These are phyloP conservation scores for Discoglossus pictus DNA, from an alignment of 2,797 vertebrate species.

Conservation along the genomic window DNA sequence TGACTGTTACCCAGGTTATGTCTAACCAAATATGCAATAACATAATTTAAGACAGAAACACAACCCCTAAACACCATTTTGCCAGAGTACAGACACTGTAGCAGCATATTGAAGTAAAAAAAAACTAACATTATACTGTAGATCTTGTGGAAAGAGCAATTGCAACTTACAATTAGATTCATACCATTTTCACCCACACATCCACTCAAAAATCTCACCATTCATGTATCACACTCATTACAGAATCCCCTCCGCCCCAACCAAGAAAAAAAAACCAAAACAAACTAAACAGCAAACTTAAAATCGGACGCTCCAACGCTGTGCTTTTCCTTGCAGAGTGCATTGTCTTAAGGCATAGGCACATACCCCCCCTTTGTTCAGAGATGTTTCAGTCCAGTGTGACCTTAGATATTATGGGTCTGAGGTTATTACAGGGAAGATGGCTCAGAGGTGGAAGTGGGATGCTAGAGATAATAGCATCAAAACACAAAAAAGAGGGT, in stretches of 20 bases:
- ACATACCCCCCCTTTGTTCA: slow-evolving; percentile 88
- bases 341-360: slow-evolving; percentile 98
- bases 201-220: not conserved
- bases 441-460: not conserved
- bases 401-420: slow-evolving; percentile 64
- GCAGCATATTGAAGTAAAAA: slow-evolving; percentile 32
- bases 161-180: slow-evolving; percentile 20
- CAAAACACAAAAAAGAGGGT: too few relatives aligned
- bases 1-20: slow-evolving; percentile 3
- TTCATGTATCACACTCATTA: slow-evolving; percentile 11
- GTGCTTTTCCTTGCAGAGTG: slow-evolving; percentile 98
- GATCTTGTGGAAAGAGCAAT: slow-evolving; percentile 11
- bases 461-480: too few relatives aligned
- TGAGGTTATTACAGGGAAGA: not conserved
- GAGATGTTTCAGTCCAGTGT: slow-evolving; percentile 81
- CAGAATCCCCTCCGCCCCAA: slow-evolving; percentile 44
- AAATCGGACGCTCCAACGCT: slow-evolving; percentile 69
- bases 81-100: slow-evolving; percentile 29
- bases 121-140: slow-evolving; percentile 21
- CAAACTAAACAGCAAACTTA: slow-evolving; percentile 66
- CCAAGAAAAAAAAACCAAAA: slow-evolving; percentile 54
- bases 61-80: slow-evolving; percentile 1
- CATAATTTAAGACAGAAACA: not conserved
- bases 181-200: not conserved
- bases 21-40: slow-evolving; percentile 7